phyloP scores from a whole-genome alignment of 2,113 vertebrate genomes.

The human region DNA sequence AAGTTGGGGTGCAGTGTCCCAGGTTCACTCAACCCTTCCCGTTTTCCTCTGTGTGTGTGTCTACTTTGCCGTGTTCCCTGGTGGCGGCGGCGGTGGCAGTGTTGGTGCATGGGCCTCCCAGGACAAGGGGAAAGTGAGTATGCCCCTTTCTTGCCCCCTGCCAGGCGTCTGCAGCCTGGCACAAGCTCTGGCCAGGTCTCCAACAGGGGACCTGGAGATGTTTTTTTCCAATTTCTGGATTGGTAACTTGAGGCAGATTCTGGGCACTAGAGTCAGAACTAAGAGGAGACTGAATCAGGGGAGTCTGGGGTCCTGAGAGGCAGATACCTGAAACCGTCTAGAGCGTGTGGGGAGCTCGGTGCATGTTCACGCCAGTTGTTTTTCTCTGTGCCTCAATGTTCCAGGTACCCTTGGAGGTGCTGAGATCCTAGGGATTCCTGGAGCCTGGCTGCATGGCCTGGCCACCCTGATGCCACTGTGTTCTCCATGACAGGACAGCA shows the following conservation, averaged over 20 bases:
- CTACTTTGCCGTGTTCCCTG: neutral
- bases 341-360: too few species aligned
- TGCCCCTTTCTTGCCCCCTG: neutral
- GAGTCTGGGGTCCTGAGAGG: neutral
- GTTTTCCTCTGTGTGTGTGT: constrained; percentile 1
- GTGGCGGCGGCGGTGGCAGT: neutral
- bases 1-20: neutral
- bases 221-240: neutral
- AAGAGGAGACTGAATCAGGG: neutral
- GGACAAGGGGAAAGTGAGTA: constrained; percentile 92
- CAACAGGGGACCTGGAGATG: neutral
- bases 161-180: neutral
- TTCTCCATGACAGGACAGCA: too few species aligned
- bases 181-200: neutral
- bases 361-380: too few species aligned
- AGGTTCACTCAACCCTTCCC: neutral
- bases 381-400: too few species aligned
- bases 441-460: too few species aligned
- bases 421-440: too few species aligned
- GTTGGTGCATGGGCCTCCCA: constrained; percentile 71
- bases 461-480: too few species aligned
- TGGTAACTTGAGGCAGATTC: constrained; percentile 13
- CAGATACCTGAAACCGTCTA: neutral
- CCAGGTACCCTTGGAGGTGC: too few species aligned
- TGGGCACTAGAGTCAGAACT: neutral